Conservation (phyloP, 2,888 invertebrate species). For the Catonia carolina region DNA sequence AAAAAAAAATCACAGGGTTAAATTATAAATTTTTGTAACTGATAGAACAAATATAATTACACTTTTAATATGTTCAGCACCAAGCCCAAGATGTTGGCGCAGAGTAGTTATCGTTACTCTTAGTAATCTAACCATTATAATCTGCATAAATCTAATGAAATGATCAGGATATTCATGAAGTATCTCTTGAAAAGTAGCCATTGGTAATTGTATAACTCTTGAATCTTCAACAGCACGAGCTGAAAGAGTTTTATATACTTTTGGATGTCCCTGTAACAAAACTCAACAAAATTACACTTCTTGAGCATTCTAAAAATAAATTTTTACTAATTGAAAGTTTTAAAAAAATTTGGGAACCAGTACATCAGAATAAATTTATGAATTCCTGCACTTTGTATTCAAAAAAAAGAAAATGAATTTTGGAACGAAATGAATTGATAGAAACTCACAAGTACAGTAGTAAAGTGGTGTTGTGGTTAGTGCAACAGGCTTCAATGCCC, state of each 20-base stretch:
- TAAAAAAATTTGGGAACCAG: no score
- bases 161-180: slow-evolving; percentile 93
- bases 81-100: slow-evolving; percentile 94
- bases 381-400: no score
- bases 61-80: slow-evolving; percentile 84
- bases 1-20: neutral
- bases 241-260: slow-evolving; percentile 91
- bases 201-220: slow-evolving; percentile 82
- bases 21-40: slow-evolving; percentile 3
- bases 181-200: slow-evolving; percentile 81
- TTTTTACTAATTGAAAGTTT: no score
- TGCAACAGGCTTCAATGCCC: no score
- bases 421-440: no score
- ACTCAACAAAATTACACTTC: no score
- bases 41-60: slow-evolving; percentile 47
- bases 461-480: no score
- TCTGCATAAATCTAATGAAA: slow-evolving; percentile 89
- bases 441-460: no score
- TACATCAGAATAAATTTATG: no score
- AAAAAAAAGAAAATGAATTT: no score
- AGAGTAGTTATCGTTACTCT: slow-evolving; percentile 96
- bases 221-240: slow-evolving; percentile 89
- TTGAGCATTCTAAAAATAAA: no score
- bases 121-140: slow-evolving; percentile 95
- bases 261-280: slow-evolving; percentile 70